Percentiles rank a stretch among this genome's conserved stretches.
Conservation (phyloP, 2,888 invertebrate genomes). For the Melolontha melolontha region DNA sequence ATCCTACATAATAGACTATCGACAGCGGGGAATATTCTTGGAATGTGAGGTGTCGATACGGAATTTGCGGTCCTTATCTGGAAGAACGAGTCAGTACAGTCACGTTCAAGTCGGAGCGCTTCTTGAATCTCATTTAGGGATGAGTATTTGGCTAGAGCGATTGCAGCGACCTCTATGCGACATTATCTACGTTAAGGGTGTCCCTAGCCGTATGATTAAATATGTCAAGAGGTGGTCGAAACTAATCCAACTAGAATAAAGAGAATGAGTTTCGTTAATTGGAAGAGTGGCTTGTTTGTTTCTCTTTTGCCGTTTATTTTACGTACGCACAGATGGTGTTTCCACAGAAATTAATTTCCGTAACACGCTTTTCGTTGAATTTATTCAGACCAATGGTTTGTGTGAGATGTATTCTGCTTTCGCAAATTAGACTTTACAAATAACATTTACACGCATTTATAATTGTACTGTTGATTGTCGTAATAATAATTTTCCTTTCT, state of each 20-base stretch:
- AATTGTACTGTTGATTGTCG: too few species aligned
- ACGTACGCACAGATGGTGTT: not conserved
- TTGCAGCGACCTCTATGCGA: constrained; percentile 24
- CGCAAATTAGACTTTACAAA: too few species aligned
- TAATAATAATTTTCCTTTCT: too few species aligned
- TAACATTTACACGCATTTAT: too few species aligned
- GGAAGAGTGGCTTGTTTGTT: not conserved
- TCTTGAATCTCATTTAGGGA: constrained; percentile 25
- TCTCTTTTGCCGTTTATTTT: not conserved
- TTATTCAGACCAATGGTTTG: too few species aligned
- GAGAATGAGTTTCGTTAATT: constrained; percentile 13
- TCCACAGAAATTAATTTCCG: too few species aligned
- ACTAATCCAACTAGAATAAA: constrained; percentile 35
- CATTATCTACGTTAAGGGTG: constrained; percentile 44
- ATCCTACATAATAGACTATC: constrained; percentile 48
- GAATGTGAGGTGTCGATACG: constrained; percentile 50
- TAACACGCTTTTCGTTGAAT: too few species aligned
- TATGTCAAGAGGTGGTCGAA: constrained; percentile 47
- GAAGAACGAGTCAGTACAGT: constrained; percentile 37
- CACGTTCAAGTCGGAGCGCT: constrained; percentile 21
- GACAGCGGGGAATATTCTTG: constrained; percentile 47
- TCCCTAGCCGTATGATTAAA: constrained; percentile 43
- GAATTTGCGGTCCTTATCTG: constrained; percentile 45
- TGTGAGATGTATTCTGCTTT: too few species aligned
- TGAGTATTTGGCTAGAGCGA: constrained; percentile 27